A percentile compares a stretch with the other conserved stretches of the same genome.
Evolutionary conservation across 2,797 vertebrate species (phyloP).

Genomic region (Pitangus sulphuratus): DNA sequence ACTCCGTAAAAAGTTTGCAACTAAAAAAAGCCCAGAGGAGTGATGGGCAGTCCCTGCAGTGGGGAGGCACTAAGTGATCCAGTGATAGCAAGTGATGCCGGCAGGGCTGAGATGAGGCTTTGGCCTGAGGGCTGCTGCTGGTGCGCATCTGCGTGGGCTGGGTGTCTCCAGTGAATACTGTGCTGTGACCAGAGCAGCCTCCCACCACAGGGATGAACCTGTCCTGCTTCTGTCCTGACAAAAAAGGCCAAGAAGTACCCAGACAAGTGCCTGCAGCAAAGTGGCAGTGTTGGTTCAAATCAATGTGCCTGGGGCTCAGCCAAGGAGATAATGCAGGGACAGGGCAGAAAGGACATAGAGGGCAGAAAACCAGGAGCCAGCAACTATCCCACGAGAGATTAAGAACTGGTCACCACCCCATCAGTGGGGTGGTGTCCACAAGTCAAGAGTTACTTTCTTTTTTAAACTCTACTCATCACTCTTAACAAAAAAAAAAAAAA

Average conservation of each 20-base stretch:
- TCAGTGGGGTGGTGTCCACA: neutral
- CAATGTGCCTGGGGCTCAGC: neutral
- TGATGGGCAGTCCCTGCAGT: neutral
- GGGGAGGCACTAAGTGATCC: neutral
- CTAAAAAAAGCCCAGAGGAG: slow-evolving; percentile 8
- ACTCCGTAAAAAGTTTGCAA: neutral
- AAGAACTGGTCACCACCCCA: neutral
- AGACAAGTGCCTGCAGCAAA: neutral
- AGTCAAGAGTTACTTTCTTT: neutral
- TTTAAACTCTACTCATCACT: neutral
- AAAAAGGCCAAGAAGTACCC: neutral
- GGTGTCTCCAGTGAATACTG: neutral
- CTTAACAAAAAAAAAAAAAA: neutral
- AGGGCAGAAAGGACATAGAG: neutral
- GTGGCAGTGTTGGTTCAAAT: neutral
- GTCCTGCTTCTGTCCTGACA: neutral
- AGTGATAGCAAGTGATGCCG: accelerated
- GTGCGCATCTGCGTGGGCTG: accelerated
- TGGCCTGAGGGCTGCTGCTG: accelerated
- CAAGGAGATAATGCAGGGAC: neutral
- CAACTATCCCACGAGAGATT: neutral
- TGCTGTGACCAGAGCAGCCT: neutral
- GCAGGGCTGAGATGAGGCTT: neutral
- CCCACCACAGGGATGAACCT: neutral
- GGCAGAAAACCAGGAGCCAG: neutral